These are phyloP conservation scores for Anguilla japonica DNA, from an alignment of 2,113 vertebrate genomes.

Conservation along the genomic window DNA sequence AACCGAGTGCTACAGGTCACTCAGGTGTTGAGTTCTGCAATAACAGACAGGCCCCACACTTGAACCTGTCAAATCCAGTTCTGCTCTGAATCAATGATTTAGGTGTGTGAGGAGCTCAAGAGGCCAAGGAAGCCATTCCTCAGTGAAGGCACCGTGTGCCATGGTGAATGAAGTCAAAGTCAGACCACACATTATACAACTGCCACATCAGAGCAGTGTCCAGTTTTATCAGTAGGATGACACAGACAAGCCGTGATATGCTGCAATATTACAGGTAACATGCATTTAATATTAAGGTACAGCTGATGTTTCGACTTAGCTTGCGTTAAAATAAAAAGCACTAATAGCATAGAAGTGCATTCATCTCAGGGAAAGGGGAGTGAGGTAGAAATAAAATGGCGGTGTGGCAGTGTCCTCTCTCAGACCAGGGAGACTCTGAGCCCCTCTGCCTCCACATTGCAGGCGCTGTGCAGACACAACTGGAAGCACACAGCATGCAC, in stretches of 20 bases:
- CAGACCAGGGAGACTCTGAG: not conserved
- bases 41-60: no score
- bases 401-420: not conserved
- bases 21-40: no score
- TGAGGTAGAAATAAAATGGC: not conserved
- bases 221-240: no score
- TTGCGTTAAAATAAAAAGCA: no score
- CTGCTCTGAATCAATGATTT: not conserved
- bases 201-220: no score
- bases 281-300: no score
- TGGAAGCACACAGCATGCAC: constrained; percentile 27
- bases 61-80: not conserved
- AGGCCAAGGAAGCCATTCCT: not conserved
- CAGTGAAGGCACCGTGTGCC: not conserved
- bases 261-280: no score
- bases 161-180: not conserved
- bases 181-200: not conserved
- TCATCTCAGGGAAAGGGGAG: not conserved
- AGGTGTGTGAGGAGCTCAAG: not conserved
- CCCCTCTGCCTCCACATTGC: constrained; percentile 28
- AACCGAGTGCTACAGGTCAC: no score
- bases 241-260: no score
- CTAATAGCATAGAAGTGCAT: no score
- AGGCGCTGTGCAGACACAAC: constrained; percentile 19
- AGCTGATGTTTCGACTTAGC: no score